Conservation (phyloP, 2,797 vertebrate genomes). For the Nasua narica region DNA sequence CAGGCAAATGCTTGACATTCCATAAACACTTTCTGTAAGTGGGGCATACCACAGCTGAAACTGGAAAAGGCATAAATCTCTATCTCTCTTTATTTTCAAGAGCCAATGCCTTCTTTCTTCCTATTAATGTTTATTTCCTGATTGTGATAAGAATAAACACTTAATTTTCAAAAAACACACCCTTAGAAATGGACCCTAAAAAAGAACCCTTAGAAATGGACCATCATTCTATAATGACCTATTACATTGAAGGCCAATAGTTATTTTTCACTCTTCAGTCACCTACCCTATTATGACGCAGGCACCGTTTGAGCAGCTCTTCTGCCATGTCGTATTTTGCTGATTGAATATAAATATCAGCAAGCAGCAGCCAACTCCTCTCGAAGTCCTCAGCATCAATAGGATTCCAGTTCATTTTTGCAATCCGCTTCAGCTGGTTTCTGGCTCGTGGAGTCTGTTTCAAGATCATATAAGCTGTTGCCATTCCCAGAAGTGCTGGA, state of each 20-base stretch:
- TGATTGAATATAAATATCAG: conserved; percentile 98
- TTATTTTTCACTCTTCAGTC: neutral
- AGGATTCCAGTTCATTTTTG: conserved; percentile 97
- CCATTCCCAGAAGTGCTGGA: conserved; percentile 95
- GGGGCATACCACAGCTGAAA: conserved; percentile 55
- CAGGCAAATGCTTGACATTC: conserved; percentile 51
- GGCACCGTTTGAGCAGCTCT: conserved; percentile 93
- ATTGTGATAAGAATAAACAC: neutral
- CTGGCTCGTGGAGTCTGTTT: conserved; percentile 96
- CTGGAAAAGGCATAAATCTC: conserved; percentile 4
- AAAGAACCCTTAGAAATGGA: neutral
- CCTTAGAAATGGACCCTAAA: neutral
- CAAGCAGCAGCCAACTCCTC: conserved; percentile 97
- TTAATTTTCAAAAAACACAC: neutral
- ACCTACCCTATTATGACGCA: conserved; percentile 94
- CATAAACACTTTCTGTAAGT: conserved; percentile 24
- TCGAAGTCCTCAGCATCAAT: conserved; percentile 97
- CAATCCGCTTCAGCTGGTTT: conserved; percentile 95
- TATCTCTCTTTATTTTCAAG: conserved; percentile 17
- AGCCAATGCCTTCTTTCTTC: conserved; percentile 31
- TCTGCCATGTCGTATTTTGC: conserved; percentile 96
- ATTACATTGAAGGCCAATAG: conserved; percentile 18
- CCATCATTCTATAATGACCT: neutral
- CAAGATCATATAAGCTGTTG: conserved; percentile 97
- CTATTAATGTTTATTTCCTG: conserved; percentile 39